A percentile compares a stretch with the other conserved stretches of the same genome.
These are phyloP conservation scores for Semicossyphus pulcher DNA, from an alignment of 2,113 vertebrate genomes.

Conservation along the genomic window DNA sequence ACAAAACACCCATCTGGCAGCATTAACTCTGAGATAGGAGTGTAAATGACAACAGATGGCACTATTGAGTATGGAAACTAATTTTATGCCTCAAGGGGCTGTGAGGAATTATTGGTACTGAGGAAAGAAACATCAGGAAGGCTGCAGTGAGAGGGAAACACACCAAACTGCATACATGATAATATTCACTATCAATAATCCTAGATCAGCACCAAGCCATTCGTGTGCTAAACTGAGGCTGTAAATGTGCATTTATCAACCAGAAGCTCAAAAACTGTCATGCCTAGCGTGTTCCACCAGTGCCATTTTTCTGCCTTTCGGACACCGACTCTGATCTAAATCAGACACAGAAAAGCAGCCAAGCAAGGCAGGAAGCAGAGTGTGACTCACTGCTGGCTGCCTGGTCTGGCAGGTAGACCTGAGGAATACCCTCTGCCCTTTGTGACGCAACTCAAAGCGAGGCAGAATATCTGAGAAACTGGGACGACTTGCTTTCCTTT, in stretches of 20 bases:
- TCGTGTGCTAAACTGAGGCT: background rate
- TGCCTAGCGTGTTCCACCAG: background rate
- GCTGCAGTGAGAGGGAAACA: background rate
- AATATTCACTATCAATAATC: conserved; percentile 5
- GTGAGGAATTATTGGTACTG: conserved; percentile 1
- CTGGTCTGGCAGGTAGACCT: conserved; percentile 58
- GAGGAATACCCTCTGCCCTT: conserved; percentile 53
- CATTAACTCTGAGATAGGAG: conserved; percentile 2
- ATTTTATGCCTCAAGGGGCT: background rate
- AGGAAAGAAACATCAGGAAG: background rate
- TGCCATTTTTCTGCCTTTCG: conserved; percentile 7
- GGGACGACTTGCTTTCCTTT: conserved; percentile 6
- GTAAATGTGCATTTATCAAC: background rate
- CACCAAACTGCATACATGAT: background rate
- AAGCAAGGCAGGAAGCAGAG: conserved; percentile 22
- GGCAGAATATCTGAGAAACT: conserved; percentile 15
- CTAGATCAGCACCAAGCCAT: background rate
- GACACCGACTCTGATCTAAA: conserved; percentile 1
- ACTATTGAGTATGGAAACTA: conserved; percentile 42
- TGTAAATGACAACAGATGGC: conserved; percentile 64
- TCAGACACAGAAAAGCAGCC: conserved; percentile 24
- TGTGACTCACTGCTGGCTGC: conserved; percentile 53
- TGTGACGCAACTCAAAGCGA: conserved; percentile 43
- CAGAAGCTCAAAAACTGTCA: background rate
- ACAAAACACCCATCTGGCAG: conserved; percentile 60